Conservation (phyloP, 1,140 invertebrate genomes). For the Berghia stephanieae region DNA sequence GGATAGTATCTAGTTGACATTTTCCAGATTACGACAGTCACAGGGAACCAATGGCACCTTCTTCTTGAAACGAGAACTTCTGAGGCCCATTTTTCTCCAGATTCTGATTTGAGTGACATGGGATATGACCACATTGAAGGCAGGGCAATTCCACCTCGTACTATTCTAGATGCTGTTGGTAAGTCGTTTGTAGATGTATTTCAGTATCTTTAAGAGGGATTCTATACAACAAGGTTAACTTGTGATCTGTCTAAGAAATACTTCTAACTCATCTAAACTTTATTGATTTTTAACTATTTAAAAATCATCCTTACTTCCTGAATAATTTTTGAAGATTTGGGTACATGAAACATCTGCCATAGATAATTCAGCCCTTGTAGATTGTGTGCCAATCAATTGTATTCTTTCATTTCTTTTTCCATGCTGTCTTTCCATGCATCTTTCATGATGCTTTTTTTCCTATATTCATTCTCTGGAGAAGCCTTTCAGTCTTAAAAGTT, state of each 20-base stretch:
- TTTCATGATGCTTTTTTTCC: no score
- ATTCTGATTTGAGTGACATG: constrained; percentile 34
- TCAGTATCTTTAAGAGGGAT: not conserved
- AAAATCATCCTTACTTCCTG: not conserved
- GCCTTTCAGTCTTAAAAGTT: no score
- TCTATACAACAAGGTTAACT: not conserved
- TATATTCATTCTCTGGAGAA: no score
- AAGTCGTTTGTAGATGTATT: constrained; percentile 27
- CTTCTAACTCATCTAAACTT: no score
- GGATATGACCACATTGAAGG: constrained; percentile 51
- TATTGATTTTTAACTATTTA: not conserved
- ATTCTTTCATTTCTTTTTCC: no score
- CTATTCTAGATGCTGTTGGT: constrained; percentile 73
- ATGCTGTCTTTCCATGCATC: no score
- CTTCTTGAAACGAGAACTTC: constrained; percentile 61
- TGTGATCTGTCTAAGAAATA: no score
- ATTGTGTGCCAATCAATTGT: no score
- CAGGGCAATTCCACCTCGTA: constrained; percentile 43
- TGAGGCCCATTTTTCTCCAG: constrained; percentile 30
- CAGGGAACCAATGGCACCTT: constrained; percentile 66
- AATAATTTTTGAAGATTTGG: not conserved
- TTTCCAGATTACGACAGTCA: constrained; percentile 73
- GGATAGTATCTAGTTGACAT: constrained; percentile 36
- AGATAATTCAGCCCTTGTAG: no score
- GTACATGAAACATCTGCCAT: not conserved